phyloP scores from a whole-genome alignment of 2,888 invertebrate genomes.

The Campoplex capitator region DNA sequence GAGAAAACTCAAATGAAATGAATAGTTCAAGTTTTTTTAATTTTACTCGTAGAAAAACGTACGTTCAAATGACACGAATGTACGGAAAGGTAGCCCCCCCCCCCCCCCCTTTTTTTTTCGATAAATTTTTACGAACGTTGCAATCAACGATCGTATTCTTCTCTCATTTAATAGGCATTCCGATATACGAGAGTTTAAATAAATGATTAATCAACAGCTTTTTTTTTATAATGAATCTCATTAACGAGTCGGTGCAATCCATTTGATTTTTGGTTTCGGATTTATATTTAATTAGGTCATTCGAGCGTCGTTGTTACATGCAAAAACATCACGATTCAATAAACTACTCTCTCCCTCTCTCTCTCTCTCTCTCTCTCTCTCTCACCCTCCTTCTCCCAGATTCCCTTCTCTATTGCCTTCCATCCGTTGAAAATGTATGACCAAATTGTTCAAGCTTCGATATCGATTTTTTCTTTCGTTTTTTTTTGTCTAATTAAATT shows the following conservation, averaged over 20 bases:
- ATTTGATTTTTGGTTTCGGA: slow-evolving; percentile 44
- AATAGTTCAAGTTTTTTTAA: neutral
- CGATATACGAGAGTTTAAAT: neutral
- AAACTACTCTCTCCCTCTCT: neutral
- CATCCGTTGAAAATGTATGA: neutral
- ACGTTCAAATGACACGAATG: slow-evolving; percentile 13
- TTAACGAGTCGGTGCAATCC: slow-evolving; percentile 13
- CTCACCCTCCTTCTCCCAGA: neutral
- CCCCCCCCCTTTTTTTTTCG: too few species aligned
- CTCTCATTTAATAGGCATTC: slow-evolving; percentile 32
- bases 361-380: neutral
- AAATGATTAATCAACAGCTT: slow-evolving; percentile 13
- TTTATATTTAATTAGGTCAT: slow-evolving; percentile 48
- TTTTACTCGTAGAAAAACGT: slow-evolving; percentile 52
- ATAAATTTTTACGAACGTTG: neutral
- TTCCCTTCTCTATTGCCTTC: neutral
- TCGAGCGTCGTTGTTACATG: slow-evolving; percentile 44
- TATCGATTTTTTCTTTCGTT: slow-evolving; percentile 14
- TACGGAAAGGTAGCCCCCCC: neutral
- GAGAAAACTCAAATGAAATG: slow-evolving; percentile 37
- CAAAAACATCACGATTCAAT: slow-evolving; percentile 8
- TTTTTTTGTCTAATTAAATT: slow-evolving; percentile 13
- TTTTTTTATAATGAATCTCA: slow-evolving; percentile 26
- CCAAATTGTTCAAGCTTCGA: slow-evolving; percentile 7
- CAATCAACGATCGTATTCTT: slow-evolving; percentile 21